Evolutionary conservation across 2,113 vertebrate genomes (phyloP).

Genomic region (Leucosticte australis): DNA sequence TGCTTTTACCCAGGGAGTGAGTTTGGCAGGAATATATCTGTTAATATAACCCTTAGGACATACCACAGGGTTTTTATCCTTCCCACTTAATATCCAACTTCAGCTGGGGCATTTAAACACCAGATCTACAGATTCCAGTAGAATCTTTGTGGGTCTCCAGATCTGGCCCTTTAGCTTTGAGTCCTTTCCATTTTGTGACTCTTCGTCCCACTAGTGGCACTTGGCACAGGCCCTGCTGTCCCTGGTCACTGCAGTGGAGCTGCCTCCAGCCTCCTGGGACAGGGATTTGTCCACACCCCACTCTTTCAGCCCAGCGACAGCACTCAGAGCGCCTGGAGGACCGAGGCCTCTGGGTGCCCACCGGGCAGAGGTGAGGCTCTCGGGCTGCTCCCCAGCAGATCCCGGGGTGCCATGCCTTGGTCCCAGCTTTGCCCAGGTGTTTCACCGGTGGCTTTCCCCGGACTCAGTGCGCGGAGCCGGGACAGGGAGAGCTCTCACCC

Average conservation of each 20-base stretch:
- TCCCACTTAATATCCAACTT: background rate
- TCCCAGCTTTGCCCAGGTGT: background rate
- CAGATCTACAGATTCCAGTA: background rate
- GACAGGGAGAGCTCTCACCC: background rate
- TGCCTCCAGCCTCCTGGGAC: background rate
- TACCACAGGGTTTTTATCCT: background rate
- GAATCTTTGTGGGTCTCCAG: background rate
- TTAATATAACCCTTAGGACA: background rate
- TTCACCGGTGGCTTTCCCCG: background rate
- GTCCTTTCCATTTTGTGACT: background rate
- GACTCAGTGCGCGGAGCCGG: background rate
- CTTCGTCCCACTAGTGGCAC: fast-evolving
- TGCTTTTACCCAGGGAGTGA: background rate
- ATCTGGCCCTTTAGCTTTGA: background rate
- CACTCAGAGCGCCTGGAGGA: background rate
- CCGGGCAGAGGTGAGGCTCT: background rate
- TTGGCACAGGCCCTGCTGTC: background rate
- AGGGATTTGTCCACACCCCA: fast-evolving
- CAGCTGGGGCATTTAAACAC: background rate
- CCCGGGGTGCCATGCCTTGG: background rate
- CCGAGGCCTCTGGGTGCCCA: fast-evolving
- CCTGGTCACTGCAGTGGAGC: background rate
- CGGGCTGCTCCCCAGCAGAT: background rate
- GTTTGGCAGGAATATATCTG: background rate
- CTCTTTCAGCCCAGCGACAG: background rate